Percentiles rank a stretch among this genome's conserved stretches.
These are phyloP conservation scores for Nephotettix cincticeps DNA, from an alignment of 1,140 invertebrate genomes.

Conservation along the genomic window DNA sequence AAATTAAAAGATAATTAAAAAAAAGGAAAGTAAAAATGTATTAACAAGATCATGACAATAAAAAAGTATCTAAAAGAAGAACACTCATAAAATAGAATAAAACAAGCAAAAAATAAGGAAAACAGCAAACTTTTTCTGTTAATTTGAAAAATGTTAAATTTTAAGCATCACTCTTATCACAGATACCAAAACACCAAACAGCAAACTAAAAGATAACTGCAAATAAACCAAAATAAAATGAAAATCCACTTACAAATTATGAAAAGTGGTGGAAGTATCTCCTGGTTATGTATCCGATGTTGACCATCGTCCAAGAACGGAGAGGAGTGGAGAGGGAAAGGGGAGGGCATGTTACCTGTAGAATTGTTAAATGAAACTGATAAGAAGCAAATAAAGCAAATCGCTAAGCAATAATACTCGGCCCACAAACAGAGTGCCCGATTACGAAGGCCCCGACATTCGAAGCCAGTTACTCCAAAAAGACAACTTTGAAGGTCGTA, in stretches of 20 bases:
- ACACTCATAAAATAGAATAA: too few species aligned
- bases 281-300: neutral
- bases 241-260: slow-evolving; percentile 27
- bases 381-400: slow-evolving; percentile 24
- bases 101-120: slow-evolving; percentile 4
- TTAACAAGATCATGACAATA: neutral
- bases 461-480: slow-evolving; percentile 63
- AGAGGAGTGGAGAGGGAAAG: neutral
- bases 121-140: neutral
- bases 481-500: slow-evolving; percentile 63
- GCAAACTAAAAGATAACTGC: slow-evolving; percentile 22
- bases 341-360: neutral
- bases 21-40: neutral
- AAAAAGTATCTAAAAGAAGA: too few species aligned
- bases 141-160: neutral
- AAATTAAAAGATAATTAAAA: neutral
- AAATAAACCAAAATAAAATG: slow-evolving; percentile 24
- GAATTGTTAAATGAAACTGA: slow-evolving; percentile 13
- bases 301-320: neutral
- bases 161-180: neutral
- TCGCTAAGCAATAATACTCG: slow-evolving; percentile 14
- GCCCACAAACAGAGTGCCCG: neutral
- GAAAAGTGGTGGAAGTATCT: slow-evolving; percentile 18
- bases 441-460: slow-evolving; percentile 27
- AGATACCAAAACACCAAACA: slow-evolving; percentile 12